phyloP scores from a whole-genome alignment of 2,797 vertebrate genomes.

The Pangasius macronema region DNA sequence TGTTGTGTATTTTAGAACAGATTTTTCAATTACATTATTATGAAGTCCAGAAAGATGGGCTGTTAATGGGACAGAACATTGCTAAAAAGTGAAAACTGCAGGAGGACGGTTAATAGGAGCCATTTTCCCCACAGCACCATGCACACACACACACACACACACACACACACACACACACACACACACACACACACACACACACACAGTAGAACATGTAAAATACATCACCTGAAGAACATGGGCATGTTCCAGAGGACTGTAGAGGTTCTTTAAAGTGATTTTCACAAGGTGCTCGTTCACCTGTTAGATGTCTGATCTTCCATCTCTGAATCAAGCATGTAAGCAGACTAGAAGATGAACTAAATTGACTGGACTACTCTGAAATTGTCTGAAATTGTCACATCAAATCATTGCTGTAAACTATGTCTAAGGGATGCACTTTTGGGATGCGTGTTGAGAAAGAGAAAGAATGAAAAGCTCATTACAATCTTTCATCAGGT shows the following conservation, averaged over 20 bases:
- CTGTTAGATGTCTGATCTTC: neutral
- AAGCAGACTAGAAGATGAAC: neutral
- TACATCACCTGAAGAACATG: neutral
- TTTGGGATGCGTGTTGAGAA: neutral
- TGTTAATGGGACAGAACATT: neutral
- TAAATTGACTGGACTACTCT: neutral
- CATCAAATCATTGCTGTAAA: neutral
- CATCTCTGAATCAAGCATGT: neutral
- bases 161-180: neutral
- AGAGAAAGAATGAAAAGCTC: neutral
- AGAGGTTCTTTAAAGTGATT: neutral
- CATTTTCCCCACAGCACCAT: neutral
- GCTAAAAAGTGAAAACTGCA: neutral
- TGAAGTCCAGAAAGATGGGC: neutral
- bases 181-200: neutral
- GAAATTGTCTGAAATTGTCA: neutral
- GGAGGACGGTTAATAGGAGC: neutral
- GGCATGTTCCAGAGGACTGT: neutral
- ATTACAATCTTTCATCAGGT: neutral
- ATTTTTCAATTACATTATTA: neutral
- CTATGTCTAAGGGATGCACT: neutral
- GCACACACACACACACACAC: conserved; percentile 1
- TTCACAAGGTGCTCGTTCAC: neutral
- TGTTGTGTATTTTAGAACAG: neutral
- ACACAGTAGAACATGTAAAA: neutral